phyloP scores from a whole-genome alignment of 2,113 vertebrate species.

The Clarias macrocephalus region DNA sequence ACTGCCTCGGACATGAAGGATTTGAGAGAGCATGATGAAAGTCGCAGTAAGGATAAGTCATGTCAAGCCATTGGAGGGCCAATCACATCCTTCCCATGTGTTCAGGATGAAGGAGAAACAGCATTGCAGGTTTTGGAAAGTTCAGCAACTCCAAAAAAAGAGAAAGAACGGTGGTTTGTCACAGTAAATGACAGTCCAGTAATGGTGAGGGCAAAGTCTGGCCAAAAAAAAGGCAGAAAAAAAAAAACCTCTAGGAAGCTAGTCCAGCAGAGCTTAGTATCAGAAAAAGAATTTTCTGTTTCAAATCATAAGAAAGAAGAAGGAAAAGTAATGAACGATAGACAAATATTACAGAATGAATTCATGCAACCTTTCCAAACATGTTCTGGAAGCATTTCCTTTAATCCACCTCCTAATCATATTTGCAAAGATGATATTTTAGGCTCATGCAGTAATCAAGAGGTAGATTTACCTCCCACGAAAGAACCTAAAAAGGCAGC shows the following conservation, averaged over 20 bases:
- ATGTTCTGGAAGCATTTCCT: neutral
- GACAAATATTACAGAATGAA: neutral
- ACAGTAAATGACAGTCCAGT: constrained; percentile 63
- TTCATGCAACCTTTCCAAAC: constrained; percentile 5
- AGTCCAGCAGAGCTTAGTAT: neutral
- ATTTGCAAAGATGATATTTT: constrained; percentile 19
- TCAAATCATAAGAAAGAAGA: constrained; percentile 17
- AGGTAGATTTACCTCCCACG: neutral
- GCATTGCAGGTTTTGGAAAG: constrained; percentile 5
- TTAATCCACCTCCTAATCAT: constrained; percentile 11
- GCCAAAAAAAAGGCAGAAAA: constrained; percentile 67
- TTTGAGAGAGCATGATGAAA: constrained; percentile 2
- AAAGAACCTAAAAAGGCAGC: constrained; percentile 1
- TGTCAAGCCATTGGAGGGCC: neutral
- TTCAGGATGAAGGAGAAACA: constrained; percentile 22
- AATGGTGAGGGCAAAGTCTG: constrained; percentile 15
- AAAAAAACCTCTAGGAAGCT: constrained; percentile 53
- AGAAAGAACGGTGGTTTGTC: constrained; percentile 76
- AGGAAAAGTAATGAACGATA: neutral
- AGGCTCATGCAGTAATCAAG: constrained; percentile 29
- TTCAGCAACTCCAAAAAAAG: constrained; percentile 39
- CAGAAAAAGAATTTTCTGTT: neutral
- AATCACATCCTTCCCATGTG: neutral
- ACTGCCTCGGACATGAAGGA: neutral
- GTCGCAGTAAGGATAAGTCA: neutral